Percentiles rank a stretch among this genome's conserved stretches.
Conservation (phyloP, 2,888 invertebrate species). For the Deilephila porcellus region DNA sequence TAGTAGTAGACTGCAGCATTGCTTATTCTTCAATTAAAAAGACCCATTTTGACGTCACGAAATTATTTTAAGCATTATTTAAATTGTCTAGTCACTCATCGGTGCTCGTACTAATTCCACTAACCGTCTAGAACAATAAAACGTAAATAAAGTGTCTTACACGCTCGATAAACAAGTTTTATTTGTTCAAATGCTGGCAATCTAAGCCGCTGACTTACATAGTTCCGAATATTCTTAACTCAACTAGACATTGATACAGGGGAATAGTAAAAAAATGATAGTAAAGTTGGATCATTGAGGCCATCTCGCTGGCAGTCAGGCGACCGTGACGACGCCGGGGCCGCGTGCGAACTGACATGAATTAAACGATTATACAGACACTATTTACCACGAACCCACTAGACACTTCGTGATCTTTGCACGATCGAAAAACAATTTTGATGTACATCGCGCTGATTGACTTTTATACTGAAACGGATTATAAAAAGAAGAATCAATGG, state of each 20-base stretch:
- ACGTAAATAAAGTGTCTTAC: neutral
- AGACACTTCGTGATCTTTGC: conserved; percentile 14
- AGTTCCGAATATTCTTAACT: neutral
- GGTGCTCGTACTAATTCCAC: neutral
- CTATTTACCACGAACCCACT: conserved; percentile 31
- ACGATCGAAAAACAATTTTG: neutral
- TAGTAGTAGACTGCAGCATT: no score
- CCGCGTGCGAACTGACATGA: conserved; percentile 47
- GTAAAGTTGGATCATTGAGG: conserved; percentile 48
- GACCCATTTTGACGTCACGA: no score
- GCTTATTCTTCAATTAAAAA: no score
- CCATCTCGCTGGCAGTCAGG: conserved; percentile 50
- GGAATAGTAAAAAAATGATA: conserved; percentile 36
- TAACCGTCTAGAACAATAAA: neutral
- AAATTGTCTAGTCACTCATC: neutral
- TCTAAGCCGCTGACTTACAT: conserved; percentile 9
- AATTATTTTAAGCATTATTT: no score
- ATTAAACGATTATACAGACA: conserved; percentile 40
- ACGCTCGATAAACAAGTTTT: neutral
- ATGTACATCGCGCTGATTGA: neutral
- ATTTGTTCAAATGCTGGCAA: neutral
- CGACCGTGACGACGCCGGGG: conserved; percentile 54
- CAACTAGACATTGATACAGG: conserved; percentile 29
- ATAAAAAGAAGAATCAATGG: neutral
- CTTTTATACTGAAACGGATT: neutral